Conservation (phyloP, 2,888 invertebrate species). For the Tortrix viridana region DNA sequence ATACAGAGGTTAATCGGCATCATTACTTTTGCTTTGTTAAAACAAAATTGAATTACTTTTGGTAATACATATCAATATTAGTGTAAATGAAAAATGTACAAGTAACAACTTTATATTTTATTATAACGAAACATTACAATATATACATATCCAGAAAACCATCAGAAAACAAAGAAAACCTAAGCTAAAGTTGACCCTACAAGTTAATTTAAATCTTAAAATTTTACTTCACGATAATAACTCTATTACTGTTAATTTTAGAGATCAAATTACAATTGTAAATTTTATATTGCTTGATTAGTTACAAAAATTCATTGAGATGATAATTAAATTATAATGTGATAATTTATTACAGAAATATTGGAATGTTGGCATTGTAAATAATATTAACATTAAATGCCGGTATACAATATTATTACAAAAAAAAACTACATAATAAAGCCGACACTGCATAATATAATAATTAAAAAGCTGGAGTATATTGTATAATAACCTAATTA, state of each 20-base stretch:
- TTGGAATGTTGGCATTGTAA: conserved; percentile 5
- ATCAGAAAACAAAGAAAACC: conserved; percentile 47
- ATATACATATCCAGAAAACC: conserved; percentile 44
- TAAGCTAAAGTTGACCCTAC: conserved; percentile 44
- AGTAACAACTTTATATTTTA: conserved; percentile 62
- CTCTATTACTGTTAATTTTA: conserved; percentile 23
- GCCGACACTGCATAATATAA: not conserved
- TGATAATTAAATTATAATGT: not conserved
- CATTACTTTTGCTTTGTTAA: too few relatives aligned
- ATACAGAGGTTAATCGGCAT: too few relatives aligned
- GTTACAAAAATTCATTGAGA: not conserved
- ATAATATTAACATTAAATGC: not conserved
- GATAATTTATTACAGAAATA: conserved; percentile 4
- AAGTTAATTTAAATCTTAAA: conserved; percentile 37
- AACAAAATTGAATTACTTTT: too few relatives aligned
- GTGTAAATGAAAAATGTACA: conserved; percentile 40
- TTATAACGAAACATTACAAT: conserved; percentile 61
- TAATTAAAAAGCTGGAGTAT: conserved; percentile 37
- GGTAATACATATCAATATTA: not conserved
- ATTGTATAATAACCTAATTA: conserved; percentile 40
- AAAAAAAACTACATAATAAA: not conserved
- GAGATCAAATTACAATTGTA: conserved; percentile 43
- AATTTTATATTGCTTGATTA: not conserved
- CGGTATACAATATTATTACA: not conserved
- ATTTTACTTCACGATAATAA: conserved; percentile 30